These are phyloP conservation scores for Cremastinae sp. DNA, from an alignment of 2,888 invertebrate species.

Conservation along the genomic window DNA sequence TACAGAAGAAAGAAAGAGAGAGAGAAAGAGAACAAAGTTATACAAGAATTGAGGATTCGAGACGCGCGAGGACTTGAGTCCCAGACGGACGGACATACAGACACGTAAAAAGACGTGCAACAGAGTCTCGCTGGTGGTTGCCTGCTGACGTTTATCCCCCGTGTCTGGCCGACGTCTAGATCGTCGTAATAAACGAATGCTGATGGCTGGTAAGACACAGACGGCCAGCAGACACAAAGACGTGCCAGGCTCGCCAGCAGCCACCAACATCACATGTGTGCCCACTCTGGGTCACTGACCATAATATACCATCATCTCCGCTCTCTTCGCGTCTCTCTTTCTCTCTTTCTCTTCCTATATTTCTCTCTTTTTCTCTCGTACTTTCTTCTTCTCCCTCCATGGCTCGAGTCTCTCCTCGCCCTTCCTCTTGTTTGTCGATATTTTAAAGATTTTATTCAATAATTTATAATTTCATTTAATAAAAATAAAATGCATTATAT, in stretches of 20 bases:
- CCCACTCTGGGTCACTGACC: constrained; percentile 75
- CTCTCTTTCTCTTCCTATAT: constrained; percentile 35
- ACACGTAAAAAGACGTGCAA: constrained; percentile 46
- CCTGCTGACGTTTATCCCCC: constrained; percentile 69
- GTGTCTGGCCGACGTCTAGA: constrained; percentile 76
- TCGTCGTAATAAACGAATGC: constrained; percentile 73
- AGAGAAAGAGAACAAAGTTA: constrained; percentile 14
- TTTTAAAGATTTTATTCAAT: constrained; percentile 50
- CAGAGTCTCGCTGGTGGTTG: constrained; percentile 61
- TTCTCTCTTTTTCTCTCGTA: constrained; percentile 25
- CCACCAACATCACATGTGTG: constrained; percentile 66
- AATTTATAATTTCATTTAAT: constrained; percentile 47
- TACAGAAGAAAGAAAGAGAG: constrained; percentile 12
- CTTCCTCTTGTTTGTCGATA: constrained; percentile 55
- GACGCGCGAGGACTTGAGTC: constrained; percentile 57
- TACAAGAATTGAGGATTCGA: constrained; percentile 54
- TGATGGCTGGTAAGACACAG: constrained; percentile 53
- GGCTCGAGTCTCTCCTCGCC: constrained; percentile 41
- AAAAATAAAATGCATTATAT: too few relatives aligned
- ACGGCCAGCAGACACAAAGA: too few relatives aligned
- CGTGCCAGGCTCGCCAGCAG: constrained; percentile 63
- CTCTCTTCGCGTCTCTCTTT: constrained; percentile 39
- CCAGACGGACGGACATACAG: constrained; percentile 53
- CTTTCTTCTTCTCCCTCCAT: constrained; percentile 11
- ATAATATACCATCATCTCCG: constrained; percentile 58